Base-by-base conservation (phyloP, 2,888 invertebrate species). In the Nephrotoma flavescens region DNA sequence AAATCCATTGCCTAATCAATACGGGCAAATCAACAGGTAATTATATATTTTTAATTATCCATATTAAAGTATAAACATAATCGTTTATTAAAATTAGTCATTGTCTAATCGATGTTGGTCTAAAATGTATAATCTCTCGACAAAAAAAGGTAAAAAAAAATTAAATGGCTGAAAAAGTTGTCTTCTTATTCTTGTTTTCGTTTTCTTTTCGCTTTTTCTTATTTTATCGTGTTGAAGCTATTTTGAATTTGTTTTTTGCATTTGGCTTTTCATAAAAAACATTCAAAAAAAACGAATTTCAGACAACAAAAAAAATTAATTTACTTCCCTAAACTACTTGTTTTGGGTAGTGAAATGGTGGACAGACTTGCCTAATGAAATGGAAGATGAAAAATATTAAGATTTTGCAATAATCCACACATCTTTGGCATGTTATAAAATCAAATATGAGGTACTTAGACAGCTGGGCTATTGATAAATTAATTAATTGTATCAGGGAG, bases 1-100 rank as follows among this genome's bases (percentile, higher is more conserved):
- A 99, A 93, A 96, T 97, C 89, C 97, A 98, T 91, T 98, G 98
- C 91, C 97, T 99, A 89, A 95, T 98, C 87, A 94, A 98, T 90
- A 96, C 96, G 88, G 97, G 96, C 44, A 96, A 96, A 91, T 92
- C 93, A 88, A 94, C 94, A 93, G 95, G 97, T 98, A 93, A 93
- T 94, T 52, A n/a, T 19, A 15, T 15, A 52, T 15, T 52, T 6
- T 52, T 31, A 71, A 71, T 71, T 71, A 71, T 71, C 19, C 71
- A 71, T 9, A 71, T 31, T 31, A 9, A 86, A 44, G n/a, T 41
- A 0, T 83, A 31, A 41, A 42, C 19, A 31, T 47, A 42, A 42
- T 84, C 84, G 31, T 31, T 9, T 41, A 83, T 42, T 15, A 42
- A 6, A 45, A 45, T 86, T 85, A 12, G 0, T 3, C 19, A 86